Percentiles rank a stretch among this genome's conserved stretches.
Evolutionary conservation across 2,888 invertebrate genomes (phyloP).

Genomic region (Eretmocerus hayati): DNA sequence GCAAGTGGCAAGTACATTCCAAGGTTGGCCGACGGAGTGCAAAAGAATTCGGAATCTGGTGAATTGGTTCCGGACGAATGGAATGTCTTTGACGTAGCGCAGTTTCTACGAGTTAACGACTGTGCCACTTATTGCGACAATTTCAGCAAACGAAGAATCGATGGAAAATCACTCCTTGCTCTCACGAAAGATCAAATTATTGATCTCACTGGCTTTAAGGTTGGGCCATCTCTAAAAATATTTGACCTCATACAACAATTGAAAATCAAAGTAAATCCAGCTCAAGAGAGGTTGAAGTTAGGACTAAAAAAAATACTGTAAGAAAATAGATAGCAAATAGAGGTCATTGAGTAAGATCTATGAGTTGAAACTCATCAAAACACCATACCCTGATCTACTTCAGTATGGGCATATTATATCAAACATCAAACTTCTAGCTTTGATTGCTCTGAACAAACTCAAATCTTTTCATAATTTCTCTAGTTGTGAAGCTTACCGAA

Average conservation of each 20-base stretch:
- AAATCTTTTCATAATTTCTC: too few relatives aligned
- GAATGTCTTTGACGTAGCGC: conserved; percentile 80
- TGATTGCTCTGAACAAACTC: too few relatives aligned
- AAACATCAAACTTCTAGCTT: too few relatives aligned
- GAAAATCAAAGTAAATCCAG: conserved; percentile 75
- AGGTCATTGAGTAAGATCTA: background rate
- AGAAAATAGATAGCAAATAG: conserved; percentile 30
- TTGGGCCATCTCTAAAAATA: conserved; percentile 90
- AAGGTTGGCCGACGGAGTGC: conserved; percentile 49
- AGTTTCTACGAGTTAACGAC: conserved; percentile 85
- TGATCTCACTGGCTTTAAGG: conserved; percentile 84
- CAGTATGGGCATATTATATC: too few relatives aligned
- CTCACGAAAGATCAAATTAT: conserved; percentile 87
- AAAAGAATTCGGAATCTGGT: conserved; percentile 50
- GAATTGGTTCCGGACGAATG: conserved; percentile 62
- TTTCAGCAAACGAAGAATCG: conserved; percentile 61
- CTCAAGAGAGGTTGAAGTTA: conserved; percentile 61
- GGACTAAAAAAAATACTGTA: conserved; percentile 62
- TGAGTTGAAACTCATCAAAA: background rate
- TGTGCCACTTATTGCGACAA: conserved; percentile 57
- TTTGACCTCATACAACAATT: conserved; percentile 87
- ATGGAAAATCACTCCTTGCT: conserved; percentile 71
- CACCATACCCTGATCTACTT: too few relatives aligned
- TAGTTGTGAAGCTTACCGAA: too few relatives aligned
- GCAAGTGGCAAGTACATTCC: conserved; percentile 54